Evolutionary conservation across 2,797 vertebrate genomes (phyloP), one percentile per base, ranked within the genome.

Genomic region (Oceanodroma leucorhoa): DNA sequence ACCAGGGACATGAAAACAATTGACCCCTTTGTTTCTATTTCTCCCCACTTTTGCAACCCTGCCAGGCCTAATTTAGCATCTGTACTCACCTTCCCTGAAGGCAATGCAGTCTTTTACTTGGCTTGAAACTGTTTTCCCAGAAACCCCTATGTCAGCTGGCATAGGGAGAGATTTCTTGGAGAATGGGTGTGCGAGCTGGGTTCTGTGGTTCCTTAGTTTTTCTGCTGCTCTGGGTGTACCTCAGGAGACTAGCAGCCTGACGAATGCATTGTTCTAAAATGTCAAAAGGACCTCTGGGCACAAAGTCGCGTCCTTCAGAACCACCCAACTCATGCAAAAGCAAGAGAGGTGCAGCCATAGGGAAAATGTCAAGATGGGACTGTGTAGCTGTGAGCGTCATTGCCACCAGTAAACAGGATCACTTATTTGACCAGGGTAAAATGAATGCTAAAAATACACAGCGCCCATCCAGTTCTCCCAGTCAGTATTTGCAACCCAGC

Each of bases 21-120:
- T 91, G 89, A 96, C 94, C 94, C 89, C 70, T 96, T 96, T 94
- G 93, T 96, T 96, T 97, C 96, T 91, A 53, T 91, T 95, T 91
- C 65, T 90, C 90, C 93, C 94, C 89, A 88, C 45, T 89, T 97
- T 76, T 84, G 93, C 93, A 96, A 73, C 45, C 62, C 70, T 95
- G 87, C 94, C 95, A 95, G 86, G 93, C 77, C 95, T 73, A 88
- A 94, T 96, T 95, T 95, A 96, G 94, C 66, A 70, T 93, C 77
- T 86, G 51, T 60, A 76, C 48, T 90, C 85, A 93, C 93, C 95
- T 95, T 94, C 80, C 90, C 85, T 82, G 85, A 96, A 94, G 64
- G 83, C 93, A 93, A 1, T 70, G 51, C 70, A 84, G 62, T 69
- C 62, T 93, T 95, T 83, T 70, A 55, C 76, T 95, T 93, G 89